Conservation (phyloP, 2,797 vertebrate species). For the Tauraco hartlaubi region DNA sequence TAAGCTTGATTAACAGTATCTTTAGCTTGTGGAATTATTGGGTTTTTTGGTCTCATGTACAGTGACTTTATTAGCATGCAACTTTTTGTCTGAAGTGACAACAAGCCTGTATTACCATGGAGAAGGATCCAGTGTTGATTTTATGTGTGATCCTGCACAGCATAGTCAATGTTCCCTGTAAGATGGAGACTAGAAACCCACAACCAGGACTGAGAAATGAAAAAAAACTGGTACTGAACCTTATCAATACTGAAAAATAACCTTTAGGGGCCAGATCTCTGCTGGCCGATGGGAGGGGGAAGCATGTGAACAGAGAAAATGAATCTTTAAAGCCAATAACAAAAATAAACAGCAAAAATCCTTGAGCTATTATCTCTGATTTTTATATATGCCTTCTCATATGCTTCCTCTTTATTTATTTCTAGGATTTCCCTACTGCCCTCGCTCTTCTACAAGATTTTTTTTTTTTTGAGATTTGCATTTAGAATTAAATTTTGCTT, state of each 20-base stretch:
- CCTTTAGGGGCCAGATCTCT: background rate
- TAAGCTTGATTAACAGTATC: background rate
- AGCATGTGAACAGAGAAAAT: background rate
- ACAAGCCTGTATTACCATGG: background rate
- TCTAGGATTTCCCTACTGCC: constrained; percentile 18
- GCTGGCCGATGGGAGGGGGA: background rate
- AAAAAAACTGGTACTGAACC: background rate
- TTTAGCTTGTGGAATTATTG: background rate
- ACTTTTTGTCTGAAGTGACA: background rate
- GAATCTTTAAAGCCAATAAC: background rate
- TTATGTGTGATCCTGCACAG: background rate
- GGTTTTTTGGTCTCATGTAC: background rate
- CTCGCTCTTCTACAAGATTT: background rate
- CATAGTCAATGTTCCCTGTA: background rate
- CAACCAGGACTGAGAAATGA: background rate
- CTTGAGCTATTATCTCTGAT: background rate
- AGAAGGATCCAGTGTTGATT: background rate
- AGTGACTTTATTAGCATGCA: background rate
- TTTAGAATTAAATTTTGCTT: constrained; percentile 38
- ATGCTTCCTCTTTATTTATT: background rate
- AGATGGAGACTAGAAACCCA: background rate
- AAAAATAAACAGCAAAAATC: background rate
- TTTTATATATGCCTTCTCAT: background rate
- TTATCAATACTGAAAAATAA: background rate
- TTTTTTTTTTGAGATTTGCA: constrained; percentile 1